phyloP scores from a whole-genome alignment of 2,888 invertebrate species.

The Eupithecia vulgata region DNA sequence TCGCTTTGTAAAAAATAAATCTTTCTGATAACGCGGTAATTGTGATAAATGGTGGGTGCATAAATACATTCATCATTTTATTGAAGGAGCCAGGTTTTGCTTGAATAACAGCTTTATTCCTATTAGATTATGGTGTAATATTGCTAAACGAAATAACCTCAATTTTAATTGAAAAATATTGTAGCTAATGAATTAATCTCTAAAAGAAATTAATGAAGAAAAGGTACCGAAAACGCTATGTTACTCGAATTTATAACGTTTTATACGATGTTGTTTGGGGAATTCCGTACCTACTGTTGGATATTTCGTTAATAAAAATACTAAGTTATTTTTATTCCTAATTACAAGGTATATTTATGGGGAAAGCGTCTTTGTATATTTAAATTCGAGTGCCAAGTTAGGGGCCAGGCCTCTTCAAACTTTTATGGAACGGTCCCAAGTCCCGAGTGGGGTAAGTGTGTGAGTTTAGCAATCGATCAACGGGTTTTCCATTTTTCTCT shows the following conservation, averaged over 20 bases:
- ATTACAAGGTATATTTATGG: not conserved
- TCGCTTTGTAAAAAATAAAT: not conserved
- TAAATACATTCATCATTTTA: not conserved
- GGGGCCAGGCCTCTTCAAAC: not conserved
- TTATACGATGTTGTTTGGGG: not conserved
- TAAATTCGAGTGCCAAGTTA: not conserved
- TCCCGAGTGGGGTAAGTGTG: not conserved
- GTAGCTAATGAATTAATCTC: not conserved
- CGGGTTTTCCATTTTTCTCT: not conserved
- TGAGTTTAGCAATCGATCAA: not conserved
- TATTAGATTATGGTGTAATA: not conserved
- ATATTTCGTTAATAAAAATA: not conserved
- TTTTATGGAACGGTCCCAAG: not conserved
- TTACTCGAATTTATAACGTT: not conserved
- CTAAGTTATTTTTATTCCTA: not conserved
- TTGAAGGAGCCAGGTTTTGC: not conserved
- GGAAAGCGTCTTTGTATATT: not conserved
- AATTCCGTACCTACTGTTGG: not conserved
- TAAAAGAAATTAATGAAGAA: not conserved
- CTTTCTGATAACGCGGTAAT: not conserved
- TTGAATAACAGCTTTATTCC: not conserved
- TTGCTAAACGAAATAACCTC: not conserved
- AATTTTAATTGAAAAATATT: not conserved
- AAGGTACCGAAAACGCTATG: not conserved
- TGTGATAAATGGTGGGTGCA: not conserved